Conservation (phyloP, 2,797 vertebrate species). For the Phaenicophaeus curvirostris region DNA sequence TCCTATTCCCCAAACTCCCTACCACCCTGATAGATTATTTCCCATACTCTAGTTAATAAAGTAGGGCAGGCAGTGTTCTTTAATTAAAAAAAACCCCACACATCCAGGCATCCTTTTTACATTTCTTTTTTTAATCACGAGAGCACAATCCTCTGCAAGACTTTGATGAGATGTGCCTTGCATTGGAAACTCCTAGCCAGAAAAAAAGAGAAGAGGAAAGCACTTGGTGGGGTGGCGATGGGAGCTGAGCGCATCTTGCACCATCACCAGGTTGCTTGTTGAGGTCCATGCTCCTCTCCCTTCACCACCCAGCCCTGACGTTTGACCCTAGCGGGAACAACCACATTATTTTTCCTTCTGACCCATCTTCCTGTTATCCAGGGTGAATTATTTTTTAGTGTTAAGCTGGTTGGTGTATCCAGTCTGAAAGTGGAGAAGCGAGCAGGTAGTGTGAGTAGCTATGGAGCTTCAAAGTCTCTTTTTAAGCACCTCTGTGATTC, state of each 20-base stretch:
- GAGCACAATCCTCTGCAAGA: slow-evolving; percentile 6
- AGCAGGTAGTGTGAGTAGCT: neutral
- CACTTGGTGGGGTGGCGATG: neutral
- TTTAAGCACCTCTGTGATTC: neutral
- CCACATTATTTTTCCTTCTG: neutral
- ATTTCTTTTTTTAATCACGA: neutral
- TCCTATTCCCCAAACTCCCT: slow-evolving; percentile 56
- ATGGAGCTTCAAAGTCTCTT: neutral
- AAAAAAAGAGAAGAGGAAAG: neutral
- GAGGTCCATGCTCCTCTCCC: neutral
- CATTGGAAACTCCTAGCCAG: neutral
- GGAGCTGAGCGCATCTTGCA: neutral
- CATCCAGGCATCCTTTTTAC: slow-evolving; percentile 30
- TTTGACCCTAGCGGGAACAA: neutral
- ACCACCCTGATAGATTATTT: slow-evolving; percentile 52
- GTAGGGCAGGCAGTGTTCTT: slow-evolving; percentile 59
- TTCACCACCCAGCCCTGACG: neutral
- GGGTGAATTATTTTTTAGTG: neutral
- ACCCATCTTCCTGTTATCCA: fast-evolving
- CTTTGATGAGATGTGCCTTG: slow-evolving; percentile 11
- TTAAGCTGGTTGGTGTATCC: neutral
- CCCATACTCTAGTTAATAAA: slow-evolving; percentile 62
- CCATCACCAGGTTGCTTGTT: neutral
- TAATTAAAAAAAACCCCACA: slow-evolving; percentile 54
- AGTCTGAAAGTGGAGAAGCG: neutral